Evolutionary conservation across 2,113 vertebrate species (phyloP).

Genomic region (Peromyscus californicus): DNA sequence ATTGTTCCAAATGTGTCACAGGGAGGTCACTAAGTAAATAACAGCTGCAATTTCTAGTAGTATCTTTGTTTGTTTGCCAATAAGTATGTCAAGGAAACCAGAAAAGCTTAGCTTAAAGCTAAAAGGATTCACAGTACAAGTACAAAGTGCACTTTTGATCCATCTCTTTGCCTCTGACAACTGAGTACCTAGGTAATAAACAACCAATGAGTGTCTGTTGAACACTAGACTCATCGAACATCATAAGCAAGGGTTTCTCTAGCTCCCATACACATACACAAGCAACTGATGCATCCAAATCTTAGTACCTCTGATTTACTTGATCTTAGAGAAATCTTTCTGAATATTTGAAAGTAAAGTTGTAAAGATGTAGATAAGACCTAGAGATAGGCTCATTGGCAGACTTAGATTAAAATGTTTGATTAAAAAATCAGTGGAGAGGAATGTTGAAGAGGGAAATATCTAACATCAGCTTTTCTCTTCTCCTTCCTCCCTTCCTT

Average conservation of each 20-base stretch:
- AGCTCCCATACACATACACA: neutral
- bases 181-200: neutral
- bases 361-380: neutral
- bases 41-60: neutral
- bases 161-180: neutral
- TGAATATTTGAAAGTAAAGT: neutral
- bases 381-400: neutral
- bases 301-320: neutral
- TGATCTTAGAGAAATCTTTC: neutral
- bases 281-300: neutral
- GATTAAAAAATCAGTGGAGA: neutral
- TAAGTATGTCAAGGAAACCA: conserved; percentile 6
- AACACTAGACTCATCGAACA: neutral
- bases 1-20: neutral
- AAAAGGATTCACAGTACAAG: neutral
- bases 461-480: neutral
- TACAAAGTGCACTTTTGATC: neutral
- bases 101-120: neutral
- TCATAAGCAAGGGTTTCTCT: neutral
- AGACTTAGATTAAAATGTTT: neutral
- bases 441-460: neutral
- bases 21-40: neutral
- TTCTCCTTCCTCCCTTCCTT: neutral
- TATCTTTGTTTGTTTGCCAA: neutral
- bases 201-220: neutral